Conservation (phyloP, 2,113 vertebrate species). For the Gobius niger region DNA sequence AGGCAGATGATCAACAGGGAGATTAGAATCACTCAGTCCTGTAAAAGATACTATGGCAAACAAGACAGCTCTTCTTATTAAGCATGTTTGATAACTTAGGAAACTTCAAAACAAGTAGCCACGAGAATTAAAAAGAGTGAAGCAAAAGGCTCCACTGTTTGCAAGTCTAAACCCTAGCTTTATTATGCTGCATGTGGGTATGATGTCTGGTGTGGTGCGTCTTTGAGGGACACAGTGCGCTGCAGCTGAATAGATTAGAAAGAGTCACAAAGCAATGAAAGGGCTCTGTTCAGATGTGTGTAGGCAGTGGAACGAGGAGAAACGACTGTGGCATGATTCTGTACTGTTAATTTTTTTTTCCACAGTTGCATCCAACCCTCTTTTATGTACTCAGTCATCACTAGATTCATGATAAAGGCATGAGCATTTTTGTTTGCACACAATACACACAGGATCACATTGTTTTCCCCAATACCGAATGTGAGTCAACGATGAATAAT, state of each 20-base stretch:
- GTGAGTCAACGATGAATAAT: not conserved
- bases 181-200: conserved; percentile 3
- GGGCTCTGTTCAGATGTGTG: conserved; percentile 4
- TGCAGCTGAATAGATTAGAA: conserved; percentile 37
- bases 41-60: not conserved
- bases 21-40: not conserved
- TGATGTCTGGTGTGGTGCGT: conserved; percentile 52
- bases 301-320: conserved; percentile 26
- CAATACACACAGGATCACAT: not conserved
- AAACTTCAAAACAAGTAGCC: conserved; percentile 1
- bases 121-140: conserved; percentile 4
- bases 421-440: not conserved
- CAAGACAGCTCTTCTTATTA: not conserved
- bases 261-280: conserved; percentile 20
- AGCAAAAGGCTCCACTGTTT: conserved; percentile 15
- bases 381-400: conserved; percentile 5
- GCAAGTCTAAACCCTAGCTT: conserved; percentile 18
- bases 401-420: conserved; percentile 1
- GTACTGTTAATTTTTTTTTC: conserved; percentile 30
- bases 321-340: conserved; percentile 15
- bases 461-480: not conserved
- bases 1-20: not conserved
- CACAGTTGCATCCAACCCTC: not conserved
- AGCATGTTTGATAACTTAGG: conserved; percentile 1
- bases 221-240: not conserved